Evolutionary conservation across 1,140 invertebrate species (phyloP).

Genomic region (Palaemon carinicauda): DNA sequence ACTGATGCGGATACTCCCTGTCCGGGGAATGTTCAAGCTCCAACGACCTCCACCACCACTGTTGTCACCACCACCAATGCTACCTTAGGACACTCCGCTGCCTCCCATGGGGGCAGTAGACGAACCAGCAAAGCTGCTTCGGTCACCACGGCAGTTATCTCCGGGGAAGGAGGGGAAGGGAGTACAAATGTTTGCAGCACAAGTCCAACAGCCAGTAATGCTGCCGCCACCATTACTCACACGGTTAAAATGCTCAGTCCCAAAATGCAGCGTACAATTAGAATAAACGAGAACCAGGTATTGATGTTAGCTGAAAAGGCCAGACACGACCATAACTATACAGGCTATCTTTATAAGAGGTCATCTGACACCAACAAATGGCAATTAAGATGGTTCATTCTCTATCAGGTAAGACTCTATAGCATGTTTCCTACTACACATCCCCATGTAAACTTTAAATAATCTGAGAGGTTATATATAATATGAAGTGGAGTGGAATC

Average conservation of each 20-base stretch:
- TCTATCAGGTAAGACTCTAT: constrained; percentile 79
- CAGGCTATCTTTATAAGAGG: constrained; percentile 85
- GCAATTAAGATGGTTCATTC: constrained; percentile 88
- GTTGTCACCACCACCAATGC: background rate
- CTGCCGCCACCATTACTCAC: constrained; percentile 21
- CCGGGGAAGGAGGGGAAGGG: background rate
- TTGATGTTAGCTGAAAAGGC: constrained; percentile 85
- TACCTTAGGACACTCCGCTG: no score
- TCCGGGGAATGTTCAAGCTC: background rate
- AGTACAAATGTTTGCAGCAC: background rate
- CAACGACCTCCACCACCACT: constrained; percentile 31
- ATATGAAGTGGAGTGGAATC: no score
- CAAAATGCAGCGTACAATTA: constrained; percentile 83
- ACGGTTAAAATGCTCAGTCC: constrained; percentile 74
- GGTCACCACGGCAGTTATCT: background rate
- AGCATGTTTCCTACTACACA: no score
- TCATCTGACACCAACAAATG: constrained; percentile 87
- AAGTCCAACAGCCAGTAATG: background rate
- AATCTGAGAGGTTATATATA: background rate
- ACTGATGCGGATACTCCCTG: background rate
- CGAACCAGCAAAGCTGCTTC: no score
- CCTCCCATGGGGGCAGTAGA: no score
- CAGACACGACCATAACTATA: constrained; percentile 78
- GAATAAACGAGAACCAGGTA: constrained; percentile 78
- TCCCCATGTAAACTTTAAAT: background rate